These are phyloP conservation scores for Huso huso DNA, from an alignment of 2,797 vertebrate species.

Conservation along the genomic window DNA sequence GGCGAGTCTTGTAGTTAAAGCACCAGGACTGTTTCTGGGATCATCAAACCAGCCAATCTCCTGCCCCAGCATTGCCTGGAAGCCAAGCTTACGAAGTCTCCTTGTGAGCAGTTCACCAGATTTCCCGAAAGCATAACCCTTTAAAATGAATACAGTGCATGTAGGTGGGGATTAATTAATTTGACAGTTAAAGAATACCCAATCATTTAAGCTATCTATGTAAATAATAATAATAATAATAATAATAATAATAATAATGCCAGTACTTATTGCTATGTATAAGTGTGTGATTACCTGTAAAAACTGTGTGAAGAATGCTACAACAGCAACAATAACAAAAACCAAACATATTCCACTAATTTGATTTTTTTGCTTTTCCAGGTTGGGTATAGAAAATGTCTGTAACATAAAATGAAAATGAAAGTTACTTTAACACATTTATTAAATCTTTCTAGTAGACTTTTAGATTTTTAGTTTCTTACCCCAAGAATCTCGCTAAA, in stretches of 20 bases:
- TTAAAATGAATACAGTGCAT: background rate
- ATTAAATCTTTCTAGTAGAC: no score
- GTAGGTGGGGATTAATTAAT: no score
- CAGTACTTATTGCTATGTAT: no score
- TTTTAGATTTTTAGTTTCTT: constrained; percentile 15
- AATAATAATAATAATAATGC: no score
- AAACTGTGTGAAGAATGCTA: constrained; percentile 63
- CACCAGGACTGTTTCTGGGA: constrained; percentile 57
- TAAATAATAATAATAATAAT: no score
- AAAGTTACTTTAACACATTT: no score
- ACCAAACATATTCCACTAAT: constrained; percentile 60
- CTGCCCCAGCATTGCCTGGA: constrained; percentile 64
- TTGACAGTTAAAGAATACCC: no score
- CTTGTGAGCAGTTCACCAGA: constrained; percentile 68
- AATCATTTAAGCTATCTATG: no score
- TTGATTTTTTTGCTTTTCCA: constrained; percentile 46
- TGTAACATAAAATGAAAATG: constrained; percentile 28
- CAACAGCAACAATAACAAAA: constrained; percentile 55
- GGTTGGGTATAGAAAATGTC: constrained; percentile 64
- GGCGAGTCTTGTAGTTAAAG: constrained; percentile 65
- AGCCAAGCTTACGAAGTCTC: constrained; percentile 59
- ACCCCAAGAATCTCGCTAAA: constrained; percentile 75
- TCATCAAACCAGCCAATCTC: constrained; percentile 70
- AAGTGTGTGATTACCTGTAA: constrained; percentile 51
- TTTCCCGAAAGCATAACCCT: constrained; percentile 65